Base-by-base conservation (phyloP, 2,888 invertebrate species). In the Microdon myrmicae region DNA sequence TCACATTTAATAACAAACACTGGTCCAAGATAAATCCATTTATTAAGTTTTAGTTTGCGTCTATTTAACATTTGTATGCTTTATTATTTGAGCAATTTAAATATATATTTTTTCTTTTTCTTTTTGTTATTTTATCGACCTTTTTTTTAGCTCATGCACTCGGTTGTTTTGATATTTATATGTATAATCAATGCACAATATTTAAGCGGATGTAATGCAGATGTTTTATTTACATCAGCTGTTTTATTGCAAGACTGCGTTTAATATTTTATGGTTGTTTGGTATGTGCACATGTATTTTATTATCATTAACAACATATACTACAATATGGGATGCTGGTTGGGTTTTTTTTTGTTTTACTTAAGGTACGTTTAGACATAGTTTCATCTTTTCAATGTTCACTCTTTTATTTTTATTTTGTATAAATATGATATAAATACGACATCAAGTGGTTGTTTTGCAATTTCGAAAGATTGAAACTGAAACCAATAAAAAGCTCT, bases 401-500 rank as follows among this genome's bases (percentile, higher is more conserved):
- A 26, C 9, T 2, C 23, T 44, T 19, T 9, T 22, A 19, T 44
- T 3, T 25, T 35, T 43, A 17, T 28, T 19, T 58, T n/a, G n/a
- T n/a, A n/a, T n/a, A n/a, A n/a, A n/a, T n/a, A n/a, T n/a, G n/a
- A 25, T 47, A 17, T 29, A 32, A 25, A 25, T 34, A 19, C 43
- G 49, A 51, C 49, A 56, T 64, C 44, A 47, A 47, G 22, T 66
- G 58, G 23, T 34, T 38, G 5, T 22, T 47, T 37, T 28, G 35
- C 47, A 41, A 39, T 54, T 14, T 25, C 22, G 38, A 32, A 38
- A 64, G 51, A 56, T 39, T 53, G 53, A 58, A 66, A 66, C 64
- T 66, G 64, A 66, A 66, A 66, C 64, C 64, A 58, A 53, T 58
- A 66, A 66, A 66, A 66, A 58, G 58, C 58, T 58, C 58, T 41